Evolutionary conservation across 1,140 invertebrate species (phyloP).

Genomic region (Kradibia gibbosae): DNA sequence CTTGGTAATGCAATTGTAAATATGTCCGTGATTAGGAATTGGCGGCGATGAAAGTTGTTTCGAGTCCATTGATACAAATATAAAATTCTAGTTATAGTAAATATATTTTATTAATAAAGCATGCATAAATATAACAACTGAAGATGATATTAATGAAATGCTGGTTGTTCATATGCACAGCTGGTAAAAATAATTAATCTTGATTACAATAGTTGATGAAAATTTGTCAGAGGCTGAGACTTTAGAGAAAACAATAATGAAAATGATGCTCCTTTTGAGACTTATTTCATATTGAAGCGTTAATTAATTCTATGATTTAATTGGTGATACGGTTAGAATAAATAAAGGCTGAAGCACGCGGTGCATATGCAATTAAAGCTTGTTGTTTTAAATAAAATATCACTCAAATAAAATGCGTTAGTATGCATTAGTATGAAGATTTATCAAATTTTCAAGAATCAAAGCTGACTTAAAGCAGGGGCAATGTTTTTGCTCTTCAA

Average conservation of each 20-base stretch:
- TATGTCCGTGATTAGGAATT: not conserved
- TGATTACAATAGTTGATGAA: no score
- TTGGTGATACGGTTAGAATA: no score
- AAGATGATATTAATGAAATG: no score
- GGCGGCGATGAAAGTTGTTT: not conserved
- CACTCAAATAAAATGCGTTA: not conserved
- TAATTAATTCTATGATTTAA: no score
- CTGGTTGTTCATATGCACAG: no score
- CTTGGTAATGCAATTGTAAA: constrained; percentile 11
- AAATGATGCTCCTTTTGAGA: not conserved
- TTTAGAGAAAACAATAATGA: not conserved
- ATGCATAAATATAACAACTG: no score
- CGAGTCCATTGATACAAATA: not conserved
- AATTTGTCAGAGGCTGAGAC: no score
- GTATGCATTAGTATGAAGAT: not conserved
- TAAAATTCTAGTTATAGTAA: not conserved
- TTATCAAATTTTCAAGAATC: not conserved
- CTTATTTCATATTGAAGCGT: not conserved
- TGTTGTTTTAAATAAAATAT: not conserved
- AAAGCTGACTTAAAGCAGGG: not conserved
- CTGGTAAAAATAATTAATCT: no score
- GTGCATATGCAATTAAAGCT: not conserved
- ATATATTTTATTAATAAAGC: not conserved
- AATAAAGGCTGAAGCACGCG: no score
- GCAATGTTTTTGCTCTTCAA: not conserved